Conservation (phyloP, 1,140 invertebrate genomes). For the Lepidurus couesii region DNA sequence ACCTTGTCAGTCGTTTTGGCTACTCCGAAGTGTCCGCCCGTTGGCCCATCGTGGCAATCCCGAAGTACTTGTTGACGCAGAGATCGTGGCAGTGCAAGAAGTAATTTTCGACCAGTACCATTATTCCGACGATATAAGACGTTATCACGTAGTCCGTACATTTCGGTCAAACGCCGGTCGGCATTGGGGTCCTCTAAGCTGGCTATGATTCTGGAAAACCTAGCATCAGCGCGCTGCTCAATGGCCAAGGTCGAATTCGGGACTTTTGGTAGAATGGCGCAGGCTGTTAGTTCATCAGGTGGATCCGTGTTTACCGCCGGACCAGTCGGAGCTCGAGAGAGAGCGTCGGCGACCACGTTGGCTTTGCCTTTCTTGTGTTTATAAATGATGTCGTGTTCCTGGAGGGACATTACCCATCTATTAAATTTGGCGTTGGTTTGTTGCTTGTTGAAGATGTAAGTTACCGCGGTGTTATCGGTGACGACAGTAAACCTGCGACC, state of each 20-base stretch:
- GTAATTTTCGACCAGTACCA: background rate
- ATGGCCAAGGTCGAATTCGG: background rate
- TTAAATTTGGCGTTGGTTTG: constrained; percentile 38
- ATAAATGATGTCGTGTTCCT: constrained; percentile 37
- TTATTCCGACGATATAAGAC: background rate
- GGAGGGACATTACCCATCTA: constrained; percentile 40
- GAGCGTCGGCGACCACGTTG: constrained; percentile 25
- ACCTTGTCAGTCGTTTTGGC: constrained; percentile 36
- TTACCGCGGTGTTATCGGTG: constrained; percentile 46
- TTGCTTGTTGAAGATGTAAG: constrained; percentile 43
- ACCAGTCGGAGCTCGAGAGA: background rate
- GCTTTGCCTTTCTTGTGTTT: background rate
- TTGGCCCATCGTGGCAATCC: constrained; percentile 35
- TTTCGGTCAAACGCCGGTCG: no score
- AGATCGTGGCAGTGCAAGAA: constrained; percentile 31
- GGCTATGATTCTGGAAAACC: background rate
- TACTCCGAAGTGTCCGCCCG: constrained; percentile 37
- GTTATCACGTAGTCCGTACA: background rate
- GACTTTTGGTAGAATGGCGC: background rate
- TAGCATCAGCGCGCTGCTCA: background rate
- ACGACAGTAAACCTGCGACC: constrained; percentile 44
- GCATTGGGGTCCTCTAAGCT: background rate
- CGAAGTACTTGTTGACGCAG: constrained; percentile 27
- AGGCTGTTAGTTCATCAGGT: background rate
- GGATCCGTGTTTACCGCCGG: background rate